phyloP scores from a whole-genome alignment of 2,113 vertebrate species.

The Callipepla californica region DNA sequence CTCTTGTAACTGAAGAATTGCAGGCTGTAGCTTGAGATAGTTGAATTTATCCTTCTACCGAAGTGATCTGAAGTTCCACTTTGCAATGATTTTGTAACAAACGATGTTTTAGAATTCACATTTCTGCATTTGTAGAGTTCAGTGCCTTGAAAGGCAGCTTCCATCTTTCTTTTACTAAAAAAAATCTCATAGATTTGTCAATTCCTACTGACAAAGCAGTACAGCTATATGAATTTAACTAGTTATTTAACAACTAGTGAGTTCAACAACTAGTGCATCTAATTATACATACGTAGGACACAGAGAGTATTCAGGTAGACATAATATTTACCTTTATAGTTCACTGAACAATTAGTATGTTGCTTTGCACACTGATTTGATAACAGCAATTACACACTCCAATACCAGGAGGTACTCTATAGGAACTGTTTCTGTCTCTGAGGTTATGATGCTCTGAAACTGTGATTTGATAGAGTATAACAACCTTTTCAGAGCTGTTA shows the following conservation, averaged over 20 bases:
- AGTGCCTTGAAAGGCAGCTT: neutral
- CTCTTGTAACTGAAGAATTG: neutral
- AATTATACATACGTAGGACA: neutral
- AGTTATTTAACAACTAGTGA: neutral
- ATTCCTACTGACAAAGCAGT: neutral
- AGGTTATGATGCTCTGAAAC: neutral
- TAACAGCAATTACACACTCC: slow-evolving; percentile 35
- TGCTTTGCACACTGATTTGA: slow-evolving; percentile 31
- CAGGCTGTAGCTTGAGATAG: neutral
- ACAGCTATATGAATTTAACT: neutral
- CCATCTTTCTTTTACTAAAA: neutral
- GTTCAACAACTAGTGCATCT: neutral
- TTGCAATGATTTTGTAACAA: neutral
- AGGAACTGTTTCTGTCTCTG: slow-evolving; percentile 19
- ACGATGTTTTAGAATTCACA: neutral
- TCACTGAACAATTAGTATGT: slow-evolving; percentile 37
- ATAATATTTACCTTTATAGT: slow-evolving; percentile 44
- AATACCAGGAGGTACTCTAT: neutral
- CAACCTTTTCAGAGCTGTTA: slow-evolving; percentile 30
- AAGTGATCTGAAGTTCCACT: neutral
- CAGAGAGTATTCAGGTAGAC: neutral
- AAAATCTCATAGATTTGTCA: neutral
- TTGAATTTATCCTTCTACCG: neutral
- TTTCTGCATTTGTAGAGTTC: neutral
- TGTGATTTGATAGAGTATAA: slow-evolving; percentile 12